phyloP scores from a whole-genome alignment of 2,797 vertebrate species.

The Melanotaenia pygmaea region DNA sequence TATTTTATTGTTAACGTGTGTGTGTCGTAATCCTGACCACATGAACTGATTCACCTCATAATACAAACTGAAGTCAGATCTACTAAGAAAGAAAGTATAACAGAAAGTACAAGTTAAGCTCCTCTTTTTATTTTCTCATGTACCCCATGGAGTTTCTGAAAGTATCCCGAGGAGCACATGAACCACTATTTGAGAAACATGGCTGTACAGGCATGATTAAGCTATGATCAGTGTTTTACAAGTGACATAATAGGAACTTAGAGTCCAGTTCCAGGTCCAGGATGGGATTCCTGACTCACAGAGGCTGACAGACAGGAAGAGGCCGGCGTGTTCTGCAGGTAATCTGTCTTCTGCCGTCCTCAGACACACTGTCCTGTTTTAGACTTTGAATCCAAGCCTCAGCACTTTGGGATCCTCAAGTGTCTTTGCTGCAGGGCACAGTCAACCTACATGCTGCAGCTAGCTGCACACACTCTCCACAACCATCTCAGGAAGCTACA shows the following conservation, averaged over 20 bases:
- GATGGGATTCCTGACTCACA: constrained; percentile 9
- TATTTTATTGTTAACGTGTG: too few species aligned
- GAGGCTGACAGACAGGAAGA: neutral
- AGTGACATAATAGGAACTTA: neutral
- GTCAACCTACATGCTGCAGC: constrained; percentile 28
- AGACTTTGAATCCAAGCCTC: constrained; percentile 26
- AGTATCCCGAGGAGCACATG: too few species aligned
- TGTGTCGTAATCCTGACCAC: too few species aligned
- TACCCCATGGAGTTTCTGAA: too few species aligned
- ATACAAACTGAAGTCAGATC: too few species aligned
- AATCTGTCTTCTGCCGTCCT: constrained; percentile 36
- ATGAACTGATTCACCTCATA: too few species aligned
- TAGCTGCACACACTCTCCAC: neutral
- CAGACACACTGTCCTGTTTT: constrained; percentile 29
- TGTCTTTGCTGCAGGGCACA: constrained; percentile 25
- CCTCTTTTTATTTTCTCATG: too few species aligned
- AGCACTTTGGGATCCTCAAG: constrained; percentile 36
- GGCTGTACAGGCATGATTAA: too few species aligned
- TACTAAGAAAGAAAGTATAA: too few species aligned
- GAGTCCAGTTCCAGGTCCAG: neutral
- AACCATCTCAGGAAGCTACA: neutral
- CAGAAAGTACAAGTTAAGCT: too few species aligned
- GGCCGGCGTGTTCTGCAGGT: constrained; percentile 5
- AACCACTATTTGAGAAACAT: too few species aligned
- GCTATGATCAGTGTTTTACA: neutral